These are phyloP conservation scores for Sweltsa coloradensis DNA, from an alignment of 1,140 invertebrate genomes.

Conservation along the genomic window DNA sequence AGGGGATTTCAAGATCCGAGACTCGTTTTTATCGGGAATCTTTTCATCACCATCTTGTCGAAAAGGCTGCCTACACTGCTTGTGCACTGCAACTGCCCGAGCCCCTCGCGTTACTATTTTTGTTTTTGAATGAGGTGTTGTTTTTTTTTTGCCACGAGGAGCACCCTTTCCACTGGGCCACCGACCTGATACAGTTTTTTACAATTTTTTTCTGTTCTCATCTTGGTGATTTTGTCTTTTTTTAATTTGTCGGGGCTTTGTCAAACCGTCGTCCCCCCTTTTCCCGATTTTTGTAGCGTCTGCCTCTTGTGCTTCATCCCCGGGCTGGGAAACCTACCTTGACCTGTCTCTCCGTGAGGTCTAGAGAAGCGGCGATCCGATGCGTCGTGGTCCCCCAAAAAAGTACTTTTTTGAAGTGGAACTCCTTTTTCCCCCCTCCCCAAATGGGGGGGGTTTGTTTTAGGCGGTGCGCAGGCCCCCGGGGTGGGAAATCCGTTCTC, in stretches of 20 bases:
- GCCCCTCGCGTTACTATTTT: slow-evolving; percentile 53
- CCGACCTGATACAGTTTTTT: slow-evolving; percentile 69
- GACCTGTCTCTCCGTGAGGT: slow-evolving; percentile 91
- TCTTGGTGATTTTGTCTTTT: no score
- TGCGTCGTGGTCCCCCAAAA: slow-evolving; percentile 84
- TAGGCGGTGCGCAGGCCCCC: slow-evolving; percentile 86
- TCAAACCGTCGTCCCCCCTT: slow-evolving; percentile 80
- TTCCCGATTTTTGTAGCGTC: slow-evolving; percentile 68
- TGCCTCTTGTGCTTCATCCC: slow-evolving; percentile 97
- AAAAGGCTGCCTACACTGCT: slow-evolving; percentile 48
- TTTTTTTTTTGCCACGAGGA: slow-evolving; percentile 58
- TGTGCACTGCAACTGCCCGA: slow-evolving; percentile 45
- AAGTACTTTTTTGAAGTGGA: slow-evolving; percentile 98
- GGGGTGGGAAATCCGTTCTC: slow-evolving; percentile 87
- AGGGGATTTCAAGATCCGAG: background rate
- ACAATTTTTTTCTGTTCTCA: slow-evolving; percentile 69
- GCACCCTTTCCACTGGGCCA: slow-evolving; percentile 19
- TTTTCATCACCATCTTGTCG: slow-evolving; percentile 60
- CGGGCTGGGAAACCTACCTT: slow-evolving; percentile 98
- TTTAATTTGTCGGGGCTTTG: slow-evolving; percentile 56
- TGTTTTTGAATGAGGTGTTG: slow-evolving; percentile 49
- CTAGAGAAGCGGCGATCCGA: slow-evolving; percentile 90
- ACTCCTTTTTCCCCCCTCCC: slow-evolving; percentile 96
- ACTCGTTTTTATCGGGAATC: slow-evolving; percentile 52
- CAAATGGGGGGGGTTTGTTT: slow-evolving; percentile 89